Base-by-base conservation (phyloP, 2,888 invertebrate genomes). In the Lamellibrachia columna region DNA sequence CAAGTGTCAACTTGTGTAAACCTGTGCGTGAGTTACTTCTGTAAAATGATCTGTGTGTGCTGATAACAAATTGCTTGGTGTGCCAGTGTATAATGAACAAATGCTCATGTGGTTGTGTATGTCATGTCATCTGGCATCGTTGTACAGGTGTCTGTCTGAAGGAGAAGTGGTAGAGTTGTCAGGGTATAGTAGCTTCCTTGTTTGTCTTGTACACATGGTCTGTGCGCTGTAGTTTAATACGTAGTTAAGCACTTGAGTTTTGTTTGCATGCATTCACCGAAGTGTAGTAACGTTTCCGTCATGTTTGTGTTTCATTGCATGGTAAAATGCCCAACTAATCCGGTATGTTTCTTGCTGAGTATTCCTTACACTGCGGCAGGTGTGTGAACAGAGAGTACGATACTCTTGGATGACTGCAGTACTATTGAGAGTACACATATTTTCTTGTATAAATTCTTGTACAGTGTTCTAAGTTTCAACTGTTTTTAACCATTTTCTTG, bases 121-220 rank as follows among this genome's bases (percentile, higher is more conserved):
- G 22, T 75, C n/a, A n/a, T n/a, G 15, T 22, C 22, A n/a, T 15
- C 6, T 40, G 40, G 40, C 40, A 40, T 40, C 40, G 40, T 22
- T 22, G 75, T 75, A 15, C 75, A 75, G 75, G 75, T 6, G 22
- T 75, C 75, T 75, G 22, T 75, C 75, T 22, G 75, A 75, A n/a
- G 75, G 75, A 75, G 75, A 75, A 75, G 75, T 75, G 75, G 22
- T 75, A 15, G 75, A 75, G 75, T 75, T 75, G 75, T 75, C 75
- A 75, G 75, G 75, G 75, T 75, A 75, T 22, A 75, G 75, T 75
- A 22, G 75, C 4, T 40, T 40, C 40, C 75, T 75, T 75, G 75
- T 75, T 75, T 75, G 15, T 75, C 22, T 75, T n/a, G 6, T 75
- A 75, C 75, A 75, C 75, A 75, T 6, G 75, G 22, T 75, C 22